Base-by-base conservation (phyloP, 2,888 invertebrate genomes). In the Tenthredo amoena region DNA sequence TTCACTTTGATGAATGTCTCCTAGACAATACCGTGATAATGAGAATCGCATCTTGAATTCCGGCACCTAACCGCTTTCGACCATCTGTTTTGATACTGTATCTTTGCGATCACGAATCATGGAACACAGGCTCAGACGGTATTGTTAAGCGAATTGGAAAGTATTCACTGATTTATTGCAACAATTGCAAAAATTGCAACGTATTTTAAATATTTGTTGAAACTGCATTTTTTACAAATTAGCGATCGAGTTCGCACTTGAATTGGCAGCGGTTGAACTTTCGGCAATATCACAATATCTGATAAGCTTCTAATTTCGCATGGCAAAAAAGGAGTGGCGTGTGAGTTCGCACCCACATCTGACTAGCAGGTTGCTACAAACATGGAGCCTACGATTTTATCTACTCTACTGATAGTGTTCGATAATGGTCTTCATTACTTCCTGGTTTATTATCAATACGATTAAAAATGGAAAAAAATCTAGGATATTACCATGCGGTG, bases 381-480 rank as follows among this genome's bases (percentile, higher is more conserved):
- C 68, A 71, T 34, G 34, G 21, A 47, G 83, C 68, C 6, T n/a
- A 71, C 43, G n/a, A 68, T 83, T 83, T 68, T 68, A 83, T 83
- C 83, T 83, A 83, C 10, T n/a, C 47, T 34, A 34, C 83, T 71
- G 83, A 83, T 83, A 83, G 50, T 65, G 47, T 31, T 31, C 68
- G 71, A 18, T 40, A 62, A 58, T 81, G 62, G 62, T 62, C 81
- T 62, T 81, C 21, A 62, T 62, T 21, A 62, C 21, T 81, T 62
- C 58, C 81, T 18, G 40, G 58, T 6, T 81, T 58, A 26, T 77
- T 55, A 62, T 62, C 77, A n/a, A 81, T 62, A 62, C 81, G 10
- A 21, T 62, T 62, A 50, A 0, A 2, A 55, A 55, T 55, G 31
- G 55, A 47, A 10, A 7, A 77, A 77, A 18, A 50, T 77, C 18